These are phyloP conservation scores for Empis livida DNA, from an alignment of 2,888 invertebrate species.

Conservation along the genomic window DNA sequence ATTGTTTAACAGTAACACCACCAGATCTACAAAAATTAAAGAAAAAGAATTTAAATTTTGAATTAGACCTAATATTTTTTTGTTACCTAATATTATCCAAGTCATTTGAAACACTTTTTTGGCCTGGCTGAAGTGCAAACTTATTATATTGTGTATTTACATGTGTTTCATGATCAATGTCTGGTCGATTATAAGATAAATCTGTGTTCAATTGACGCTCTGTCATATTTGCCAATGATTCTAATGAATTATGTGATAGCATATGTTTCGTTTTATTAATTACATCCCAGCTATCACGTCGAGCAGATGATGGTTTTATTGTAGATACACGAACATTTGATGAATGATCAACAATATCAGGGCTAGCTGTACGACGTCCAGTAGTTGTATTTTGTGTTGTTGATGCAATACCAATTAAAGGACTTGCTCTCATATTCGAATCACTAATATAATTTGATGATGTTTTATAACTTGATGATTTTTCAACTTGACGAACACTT, in stretches of 20 bases:
- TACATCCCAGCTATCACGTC: conserved; percentile 71
- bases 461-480: conserved; percentile 40
- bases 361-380: conserved; percentile 42
- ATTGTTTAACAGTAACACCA: conserved; percentile 33
- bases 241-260: conserved; percentile 55
- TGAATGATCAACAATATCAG: conserved; percentile 42
- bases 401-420: conserved; percentile 38
- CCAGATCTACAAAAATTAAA: conserved; percentile 26
- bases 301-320: conserved; percentile 40
- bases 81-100: conserved; percentile 20
- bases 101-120: conserved; percentile 23
- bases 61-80: neutral
- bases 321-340: conserved; percentile 48
- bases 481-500: conserved; percentile 32
- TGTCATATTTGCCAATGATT: conserved; percentile 55
- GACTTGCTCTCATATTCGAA: conserved; percentile 37
- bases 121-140: conserved; percentile 26
- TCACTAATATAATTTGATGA: conserved; percentile 37
- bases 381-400: conserved; percentile 32
- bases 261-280: conserved; percentile 68
- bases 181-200: conserved; percentile 33
- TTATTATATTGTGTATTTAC: conserved; percentile 48
- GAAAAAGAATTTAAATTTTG: conserved; percentile 4
- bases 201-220: conserved; percentile 45
- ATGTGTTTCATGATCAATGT: conserved; percentile 47